phyloP scores from a whole-genome alignment of 2,113 vertebrate genomes.

The Crotalus horridus region DNA sequence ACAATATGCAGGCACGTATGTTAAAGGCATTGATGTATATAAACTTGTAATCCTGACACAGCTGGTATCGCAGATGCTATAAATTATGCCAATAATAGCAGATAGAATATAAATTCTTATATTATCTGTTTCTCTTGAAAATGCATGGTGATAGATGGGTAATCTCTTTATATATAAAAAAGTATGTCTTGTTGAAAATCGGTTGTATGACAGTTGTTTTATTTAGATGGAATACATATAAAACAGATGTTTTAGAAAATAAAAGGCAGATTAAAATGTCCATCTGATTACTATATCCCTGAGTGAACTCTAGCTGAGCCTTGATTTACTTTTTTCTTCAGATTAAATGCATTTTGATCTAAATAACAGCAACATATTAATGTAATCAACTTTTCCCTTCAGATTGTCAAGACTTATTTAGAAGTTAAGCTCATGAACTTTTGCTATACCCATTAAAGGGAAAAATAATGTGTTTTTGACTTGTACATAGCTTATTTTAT shows the following conservation, averaged over 20 bases:
- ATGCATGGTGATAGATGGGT: not conserved
- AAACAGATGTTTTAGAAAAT: constrained; percentile 53
- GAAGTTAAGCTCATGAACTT: constrained; percentile 49
- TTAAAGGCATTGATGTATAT: not conserved
- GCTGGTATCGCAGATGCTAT: not conserved
- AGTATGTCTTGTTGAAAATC: not conserved
- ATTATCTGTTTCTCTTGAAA: constrained; percentile 42
- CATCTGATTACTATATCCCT: constrained; percentile 50
- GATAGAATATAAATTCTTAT: not conserved
- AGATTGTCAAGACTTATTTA: constrained; percentile 37
- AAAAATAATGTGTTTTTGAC: constrained; percentile 48
- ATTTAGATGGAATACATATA: not conserved
- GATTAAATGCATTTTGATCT: constrained; percentile 52
- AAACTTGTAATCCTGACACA: not conserved
- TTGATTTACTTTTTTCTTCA: constrained; percentile 47
- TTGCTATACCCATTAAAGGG: constrained; percentile 42
- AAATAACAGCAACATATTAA: constrained; percentile 62
- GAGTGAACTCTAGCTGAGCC: constrained; percentile 42
- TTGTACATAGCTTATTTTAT: constrained; percentile 33
- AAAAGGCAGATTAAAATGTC: constrained; percentile 54
- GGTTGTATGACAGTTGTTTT: not conserved
- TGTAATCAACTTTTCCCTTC: constrained; percentile 59
- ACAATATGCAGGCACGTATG: not conserved
- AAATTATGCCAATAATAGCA: not conserved
- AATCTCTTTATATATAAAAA: not conserved